A percentile compares a stretch with the other conserved stretches of the same genome.
phyloP scores from a whole-genome alignment of 2,888 invertebrate genomes.

The Spialia ferax region DNA sequence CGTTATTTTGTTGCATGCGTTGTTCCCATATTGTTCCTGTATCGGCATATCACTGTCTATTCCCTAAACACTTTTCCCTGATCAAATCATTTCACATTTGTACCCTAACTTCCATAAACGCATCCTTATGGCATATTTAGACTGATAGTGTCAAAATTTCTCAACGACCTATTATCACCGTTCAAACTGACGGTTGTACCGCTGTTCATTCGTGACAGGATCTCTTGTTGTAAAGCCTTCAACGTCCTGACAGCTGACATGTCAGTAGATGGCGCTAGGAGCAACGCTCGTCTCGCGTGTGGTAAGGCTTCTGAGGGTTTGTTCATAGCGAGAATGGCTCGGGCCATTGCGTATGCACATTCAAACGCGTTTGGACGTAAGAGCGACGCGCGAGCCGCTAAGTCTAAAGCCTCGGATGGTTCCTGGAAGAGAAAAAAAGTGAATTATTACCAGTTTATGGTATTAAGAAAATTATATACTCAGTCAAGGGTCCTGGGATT shows the following conservation, averaged over 20 bases:
- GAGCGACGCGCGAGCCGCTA: slow-evolving; percentile 94
- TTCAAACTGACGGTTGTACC: slow-evolving; percentile 70
- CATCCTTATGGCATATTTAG: slow-evolving; percentile 73
- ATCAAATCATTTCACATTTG: slow-evolving; percentile 4
- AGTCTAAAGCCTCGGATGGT: slow-evolving; percentile 94
- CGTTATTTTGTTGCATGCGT: too few species aligned
- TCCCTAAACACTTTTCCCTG: not conserved
- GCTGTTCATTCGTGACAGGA: slow-evolving; percentile 83
- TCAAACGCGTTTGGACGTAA: slow-evolving; percentile 96
- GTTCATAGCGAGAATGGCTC: slow-evolving; percentile 93
- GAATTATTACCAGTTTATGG: too few species aligned
- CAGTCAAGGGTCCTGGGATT: too few species aligned
- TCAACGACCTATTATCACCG: slow-evolving; percentile 72
- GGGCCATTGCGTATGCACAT: slow-evolving; percentile 96
- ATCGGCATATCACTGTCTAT: not conserved
- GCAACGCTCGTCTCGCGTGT: slow-evolving; percentile 93
- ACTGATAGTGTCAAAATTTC: slow-evolving; percentile 82
- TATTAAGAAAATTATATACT: too few species aligned
- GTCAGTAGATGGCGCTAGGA: slow-evolving; percentile 90
- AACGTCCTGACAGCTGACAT: slow-evolving; percentile 91
- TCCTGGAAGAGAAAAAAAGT: slow-evolving; percentile 83
- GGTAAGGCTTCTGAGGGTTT: slow-evolving; percentile 91
- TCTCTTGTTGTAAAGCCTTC: slow-evolving; percentile 91
- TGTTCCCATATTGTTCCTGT: too few species aligned
- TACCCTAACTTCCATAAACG: not conserved